These are phyloP conservation scores for Liasis olivaceus DNA, from an alignment of 2,797 vertebrate genomes.

Conservation along the genomic window DNA sequence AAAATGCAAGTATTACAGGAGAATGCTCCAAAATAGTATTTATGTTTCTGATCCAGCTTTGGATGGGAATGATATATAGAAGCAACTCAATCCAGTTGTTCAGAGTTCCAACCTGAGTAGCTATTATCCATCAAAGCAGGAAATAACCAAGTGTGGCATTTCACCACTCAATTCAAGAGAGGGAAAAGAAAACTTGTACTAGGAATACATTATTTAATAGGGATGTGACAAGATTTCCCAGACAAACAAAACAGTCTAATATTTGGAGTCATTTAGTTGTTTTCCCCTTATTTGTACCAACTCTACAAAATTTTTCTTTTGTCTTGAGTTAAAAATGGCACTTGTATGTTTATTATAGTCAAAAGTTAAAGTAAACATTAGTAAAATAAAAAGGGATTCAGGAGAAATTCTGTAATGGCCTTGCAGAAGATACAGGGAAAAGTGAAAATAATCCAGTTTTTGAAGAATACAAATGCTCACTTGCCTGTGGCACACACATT, in stretches of 20 bases:
- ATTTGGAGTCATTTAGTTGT: background rate
- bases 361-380: background rate
- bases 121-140: background rate
- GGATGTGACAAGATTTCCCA: background rate
- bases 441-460: background rate
- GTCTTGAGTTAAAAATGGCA: background rate
- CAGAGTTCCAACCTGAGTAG: background rate
- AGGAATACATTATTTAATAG: background rate
- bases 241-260: background rate
- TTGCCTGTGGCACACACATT: background rate
- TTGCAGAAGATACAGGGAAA: background rate
- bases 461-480: background rate
- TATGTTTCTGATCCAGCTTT: background rate
- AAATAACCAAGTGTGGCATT: background rate
- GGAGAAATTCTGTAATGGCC: background rate
- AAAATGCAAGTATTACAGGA: background rate
- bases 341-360: background rate
- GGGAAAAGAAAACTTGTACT: background rate
- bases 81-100: background rate
- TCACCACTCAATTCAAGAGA: background rate
- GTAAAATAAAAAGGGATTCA: background rate
- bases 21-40: background rate
- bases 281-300: background rate
- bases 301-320: background rate
- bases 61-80: background rate